phyloP scores from a whole-genome alignment of 2,113 vertebrate species.

The Camelus bactrianus region DNA sequence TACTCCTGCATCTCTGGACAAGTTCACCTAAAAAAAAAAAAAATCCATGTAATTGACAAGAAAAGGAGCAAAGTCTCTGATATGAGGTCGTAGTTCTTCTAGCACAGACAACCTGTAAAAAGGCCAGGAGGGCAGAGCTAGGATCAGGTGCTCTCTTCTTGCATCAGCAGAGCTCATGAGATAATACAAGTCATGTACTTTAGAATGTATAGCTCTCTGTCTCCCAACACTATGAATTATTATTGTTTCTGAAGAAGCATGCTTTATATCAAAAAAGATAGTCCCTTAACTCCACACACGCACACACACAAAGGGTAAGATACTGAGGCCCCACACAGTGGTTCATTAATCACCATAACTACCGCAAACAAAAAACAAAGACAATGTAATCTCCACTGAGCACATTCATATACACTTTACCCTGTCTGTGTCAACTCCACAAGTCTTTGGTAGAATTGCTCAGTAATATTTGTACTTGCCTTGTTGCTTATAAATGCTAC shows the following conservation, averaged over 20 bases:
- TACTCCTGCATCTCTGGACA: background rate
- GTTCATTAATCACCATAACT: constrained; percentile 19
- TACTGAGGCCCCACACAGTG: background rate
- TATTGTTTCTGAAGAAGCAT: constrained; percentile 23
- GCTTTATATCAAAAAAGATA: constrained; percentile 18
- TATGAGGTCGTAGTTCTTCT: background rate
- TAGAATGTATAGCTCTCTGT: background rate
- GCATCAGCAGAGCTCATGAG: background rate
- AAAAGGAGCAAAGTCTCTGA: background rate
- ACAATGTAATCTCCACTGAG: background rate
- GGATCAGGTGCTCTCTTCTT: background rate
- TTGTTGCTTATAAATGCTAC: background rate
- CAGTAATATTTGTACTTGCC: background rate
- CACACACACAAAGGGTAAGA: background rate
- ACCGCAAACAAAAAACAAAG: constrained; percentile 33
- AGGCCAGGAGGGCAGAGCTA: background rate
- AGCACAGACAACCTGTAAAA: background rate
- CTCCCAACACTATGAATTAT: constrained; percentile 29
- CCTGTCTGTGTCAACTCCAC: background rate
- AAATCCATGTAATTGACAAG: background rate
- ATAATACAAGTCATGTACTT: background rate
- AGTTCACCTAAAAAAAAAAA: background rate
- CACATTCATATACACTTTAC: background rate
- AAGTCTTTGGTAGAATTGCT: background rate
- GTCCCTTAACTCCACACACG: background rate